Percentiles rank a stretch among this genome's conserved stretches.
Conservation (phyloP, 2,113 vertebrate species). For the Ptyas mucosa region DNA sequence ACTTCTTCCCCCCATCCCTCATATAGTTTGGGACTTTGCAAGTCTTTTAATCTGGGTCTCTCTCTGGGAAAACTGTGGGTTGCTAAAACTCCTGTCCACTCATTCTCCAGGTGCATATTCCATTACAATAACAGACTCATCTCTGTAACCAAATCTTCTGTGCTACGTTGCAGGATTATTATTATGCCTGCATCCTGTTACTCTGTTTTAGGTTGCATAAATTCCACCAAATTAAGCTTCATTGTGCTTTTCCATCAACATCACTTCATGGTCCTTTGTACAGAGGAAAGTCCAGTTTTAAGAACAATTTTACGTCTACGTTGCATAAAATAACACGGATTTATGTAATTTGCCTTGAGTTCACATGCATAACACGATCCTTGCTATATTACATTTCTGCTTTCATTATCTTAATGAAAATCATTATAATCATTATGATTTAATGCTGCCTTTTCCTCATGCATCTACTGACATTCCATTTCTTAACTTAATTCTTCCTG, state of each 20-base stretch:
- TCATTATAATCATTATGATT: not conserved
- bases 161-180: not conserved
- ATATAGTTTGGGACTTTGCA: not conserved
- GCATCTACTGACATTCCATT: not conserved
- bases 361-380: not conserved
- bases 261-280: not conserved
- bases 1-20: not conserved
- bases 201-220: not conserved
- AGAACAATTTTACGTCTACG: not conserved
- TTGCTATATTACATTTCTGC: not conserved
- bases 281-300: not conserved
- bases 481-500: not conserved
- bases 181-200: not conserved
- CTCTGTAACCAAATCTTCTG: not conserved
- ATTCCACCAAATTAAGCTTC: not conserved
- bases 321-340: not conserved
- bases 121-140: not conserved
- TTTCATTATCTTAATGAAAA: not conserved
- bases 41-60: not conserved
- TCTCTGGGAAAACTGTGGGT: not conserved
- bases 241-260: not conserved
- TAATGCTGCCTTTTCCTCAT: not conserved
- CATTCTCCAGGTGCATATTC: not conserved
- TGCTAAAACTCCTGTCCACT: not conserved
- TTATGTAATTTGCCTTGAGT: not conserved